These are phyloP conservation scores for Craterocephalus amniculus DNA, from an alignment of 2,797 vertebrate genomes.

Conservation along the genomic window DNA sequence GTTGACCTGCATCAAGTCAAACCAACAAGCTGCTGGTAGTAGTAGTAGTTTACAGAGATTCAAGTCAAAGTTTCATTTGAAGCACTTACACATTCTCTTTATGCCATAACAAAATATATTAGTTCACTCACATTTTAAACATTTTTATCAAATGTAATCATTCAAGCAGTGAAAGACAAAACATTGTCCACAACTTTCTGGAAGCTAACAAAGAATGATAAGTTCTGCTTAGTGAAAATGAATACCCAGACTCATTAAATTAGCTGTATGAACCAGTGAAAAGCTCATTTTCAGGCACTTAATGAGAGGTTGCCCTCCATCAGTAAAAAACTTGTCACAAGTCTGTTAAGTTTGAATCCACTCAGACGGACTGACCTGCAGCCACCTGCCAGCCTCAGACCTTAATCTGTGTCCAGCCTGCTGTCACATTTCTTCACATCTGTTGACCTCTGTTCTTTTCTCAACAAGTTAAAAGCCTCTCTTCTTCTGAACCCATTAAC, in stretches of 20 bases:
- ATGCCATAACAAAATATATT: background rate
- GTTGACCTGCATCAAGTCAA: background rate
- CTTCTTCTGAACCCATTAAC: background rate
- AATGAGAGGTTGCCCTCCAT: background rate
- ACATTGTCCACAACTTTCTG: background rate
- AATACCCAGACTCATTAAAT: background rate
- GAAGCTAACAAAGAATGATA: background rate
- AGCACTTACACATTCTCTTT: background rate
- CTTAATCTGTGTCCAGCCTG: constrained; percentile 23
- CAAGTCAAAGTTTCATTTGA: background rate
- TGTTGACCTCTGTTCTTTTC: background rate
- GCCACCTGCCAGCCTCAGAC: constrained; percentile 12
- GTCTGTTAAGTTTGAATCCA: background rate
- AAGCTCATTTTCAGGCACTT: background rate
- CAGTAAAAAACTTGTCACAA: background rate
- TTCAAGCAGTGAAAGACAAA: background rate
- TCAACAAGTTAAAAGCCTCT: background rate
- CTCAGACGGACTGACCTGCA: constrained; percentile 7
- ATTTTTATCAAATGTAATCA: background rate
- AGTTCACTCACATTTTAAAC: background rate
- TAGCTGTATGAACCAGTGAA: background rate
- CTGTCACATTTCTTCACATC: background rate
- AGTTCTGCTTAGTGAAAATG: background rate
- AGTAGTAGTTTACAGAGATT: background rate
- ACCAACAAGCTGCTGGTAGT: background rate